These are phyloP conservation scores for Apistogramma diplotaenia DNA, from an alignment of 2,113 vertebrate species.

Conservation along the genomic window DNA sequence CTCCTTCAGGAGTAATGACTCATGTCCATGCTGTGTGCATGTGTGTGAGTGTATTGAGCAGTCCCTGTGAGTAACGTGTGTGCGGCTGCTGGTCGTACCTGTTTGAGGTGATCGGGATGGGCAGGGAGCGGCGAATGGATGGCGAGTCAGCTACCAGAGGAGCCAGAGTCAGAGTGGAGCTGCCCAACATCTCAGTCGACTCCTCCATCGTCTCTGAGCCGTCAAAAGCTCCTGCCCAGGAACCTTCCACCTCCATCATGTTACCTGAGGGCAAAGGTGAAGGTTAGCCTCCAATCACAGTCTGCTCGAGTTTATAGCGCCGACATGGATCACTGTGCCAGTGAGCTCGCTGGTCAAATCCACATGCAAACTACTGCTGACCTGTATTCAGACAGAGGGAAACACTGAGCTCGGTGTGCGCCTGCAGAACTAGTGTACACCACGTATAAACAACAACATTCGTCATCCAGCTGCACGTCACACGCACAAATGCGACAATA, in stretches of 20 bases:
- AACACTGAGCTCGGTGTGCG: background rate
- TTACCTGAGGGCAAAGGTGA: conserved; percentile 4
- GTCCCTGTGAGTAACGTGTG: background rate
- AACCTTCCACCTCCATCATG: conserved; percentile 72
- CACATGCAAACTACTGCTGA: background rate
- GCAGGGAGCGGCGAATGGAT: conserved; percentile 56
- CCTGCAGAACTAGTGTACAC: too few species aligned
- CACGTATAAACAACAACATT: background rate
- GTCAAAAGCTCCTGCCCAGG: conserved; percentile 67
- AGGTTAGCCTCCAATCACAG: background rate
- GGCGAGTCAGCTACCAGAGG: conserved; percentile 34
- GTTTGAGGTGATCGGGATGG: conserved; percentile 56
- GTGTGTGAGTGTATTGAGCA: background rate
- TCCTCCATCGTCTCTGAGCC: background rate
- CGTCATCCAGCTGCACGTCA: background rate
- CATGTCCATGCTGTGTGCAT: background rate
- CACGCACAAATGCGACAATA: background rate
- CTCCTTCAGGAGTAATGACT: background rate
- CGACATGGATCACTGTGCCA: accelerated
- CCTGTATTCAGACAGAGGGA: background rate
- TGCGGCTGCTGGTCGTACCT: conserved; percentile 26
- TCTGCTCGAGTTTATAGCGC: background rate
- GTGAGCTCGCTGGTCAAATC: background rate
- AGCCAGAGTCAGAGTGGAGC: conserved; percentile 48
- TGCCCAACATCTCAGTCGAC: conserved; percentile 5